Evolutionary conservation across 2,113 vertebrate genomes (phyloP), one percentile per base, ranked within the genome.

Genomic region (Albula glossodonta): DNA sequence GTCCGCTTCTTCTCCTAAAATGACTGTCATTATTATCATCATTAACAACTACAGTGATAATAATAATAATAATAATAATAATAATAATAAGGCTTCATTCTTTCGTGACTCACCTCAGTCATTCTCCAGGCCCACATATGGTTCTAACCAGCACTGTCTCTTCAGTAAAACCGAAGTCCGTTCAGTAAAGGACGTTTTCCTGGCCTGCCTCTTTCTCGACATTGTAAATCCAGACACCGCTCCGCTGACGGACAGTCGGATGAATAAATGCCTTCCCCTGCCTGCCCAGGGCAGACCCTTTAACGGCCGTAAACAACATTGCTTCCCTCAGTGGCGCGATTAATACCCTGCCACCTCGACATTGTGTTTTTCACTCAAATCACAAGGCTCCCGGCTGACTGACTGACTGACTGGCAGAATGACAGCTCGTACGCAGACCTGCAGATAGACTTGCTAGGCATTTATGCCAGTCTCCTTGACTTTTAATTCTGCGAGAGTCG

Each of bases 271-370:
- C n/a, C 83, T 87, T 51, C 89, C 90, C 88, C 66, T 12, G 83
- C 87, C 83, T 80, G 87, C 63, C 60, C 78, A 77, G 60, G 15
- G 57, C 4, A 52, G 87, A 82, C 88, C 87, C 87, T 86, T 84
- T 88, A 50, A 74, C 17, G 12, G 84, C 87, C 87, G 79, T 90
- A 92, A 90, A 93, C 91, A 92, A 83, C 90, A 89, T 92, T 92
- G 87, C 81, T 87, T 51, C 51, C 86, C 82, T 81, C 80, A 86
- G 50, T 60, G 7, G 86, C 86, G 51, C 79, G 86, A 81, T 77
- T 80, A n/a, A 50, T 77, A 80, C 57, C 80, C 2, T 48, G 70
- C 63, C 81, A 89, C 83, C 41, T 56, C 66, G 31, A 19, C 49
- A 41, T 4, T 78, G 19, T 50, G 3, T 70, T 25, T 17, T 80